These are phyloP conservation scores for Willisornis vidua DNA, from an alignment of 2,113 vertebrate genomes.

Conservation along the genomic window DNA sequence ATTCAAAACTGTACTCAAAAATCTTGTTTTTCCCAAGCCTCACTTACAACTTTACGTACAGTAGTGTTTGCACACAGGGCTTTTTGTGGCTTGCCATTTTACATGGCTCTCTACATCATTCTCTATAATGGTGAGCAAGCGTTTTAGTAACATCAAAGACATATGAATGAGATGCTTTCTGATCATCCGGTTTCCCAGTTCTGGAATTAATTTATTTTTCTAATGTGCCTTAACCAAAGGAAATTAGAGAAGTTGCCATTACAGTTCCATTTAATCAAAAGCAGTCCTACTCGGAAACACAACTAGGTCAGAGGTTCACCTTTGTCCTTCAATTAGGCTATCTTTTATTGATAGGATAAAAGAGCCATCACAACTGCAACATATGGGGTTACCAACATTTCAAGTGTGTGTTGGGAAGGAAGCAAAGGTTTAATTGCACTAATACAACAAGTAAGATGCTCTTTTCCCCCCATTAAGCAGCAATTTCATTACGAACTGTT, in stretches of 20 bases:
- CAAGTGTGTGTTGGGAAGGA: not conserved
- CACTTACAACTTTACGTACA: not conserved
- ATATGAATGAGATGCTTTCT: slow-evolving; percentile 12
- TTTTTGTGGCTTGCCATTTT: slow-evolving; percentile 14
- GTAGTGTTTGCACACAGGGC: not conserved
- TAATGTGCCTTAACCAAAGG: slow-evolving; percentile 51
- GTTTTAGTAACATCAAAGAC: slow-evolving; percentile 6
- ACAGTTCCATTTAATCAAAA: slow-evolving; percentile 21
- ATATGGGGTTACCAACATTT: not conserved
- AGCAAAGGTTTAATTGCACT: not conserved
- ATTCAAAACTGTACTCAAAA: not conserved
- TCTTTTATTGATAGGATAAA: slow-evolving; percentile 4
- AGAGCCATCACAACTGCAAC: not conserved
- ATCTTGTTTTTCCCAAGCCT: not conserved
- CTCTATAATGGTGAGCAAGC: not conserved
- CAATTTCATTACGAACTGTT: not conserved
- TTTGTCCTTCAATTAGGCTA: not conserved
- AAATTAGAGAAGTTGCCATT: slow-evolving; percentile 45
- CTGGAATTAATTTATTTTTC: slow-evolving; percentile 63
- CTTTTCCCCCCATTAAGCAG: not conserved
- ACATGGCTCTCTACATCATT: not conserved
- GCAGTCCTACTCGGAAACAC: slow-evolving; percentile 11
- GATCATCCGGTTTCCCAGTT: slow-evolving; percentile 38
- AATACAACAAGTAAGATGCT: slow-evolving; percentile 11
- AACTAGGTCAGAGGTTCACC: slow-evolving; percentile 43